Base-by-base conservation (phyloP, 2,888 invertebrate genomes). In the Drepanosiphum platanoidis region DNA sequence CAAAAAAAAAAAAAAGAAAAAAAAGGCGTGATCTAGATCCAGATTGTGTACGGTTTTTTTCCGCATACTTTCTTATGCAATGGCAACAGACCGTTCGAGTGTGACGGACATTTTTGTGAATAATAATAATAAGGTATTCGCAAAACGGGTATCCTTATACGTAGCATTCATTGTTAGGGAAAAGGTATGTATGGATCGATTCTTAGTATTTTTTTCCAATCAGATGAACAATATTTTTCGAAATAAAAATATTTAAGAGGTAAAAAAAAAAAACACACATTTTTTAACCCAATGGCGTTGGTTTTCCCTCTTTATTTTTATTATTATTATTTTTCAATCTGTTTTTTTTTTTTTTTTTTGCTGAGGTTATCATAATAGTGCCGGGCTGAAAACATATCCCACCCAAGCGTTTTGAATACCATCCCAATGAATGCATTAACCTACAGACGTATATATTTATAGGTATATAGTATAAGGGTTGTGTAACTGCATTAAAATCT, bases 21-120 rank as follows among this genome's bases (percentile, higher is more conserved):
- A 75, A 83, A 83, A 84, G 84, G 84, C 84, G 84, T 84, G 84
- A 84, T 84, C 84, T 84, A 84, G 84, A 84, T 84, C 52, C 75
- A 68, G 68, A 77, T 77, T 75, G 75, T 68, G 66, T 52, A 68
- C 52, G 75, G 18, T 68, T 39, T 32, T 74, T 83, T 66, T 75
- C 22, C 36, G 18, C 9, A 30, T 36, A 52, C 66, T 68, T 83
- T 84, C 75, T 84, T 84, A 74, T 68, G 74, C 74, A 75, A 75
- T 39, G 22, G 75, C 75, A 68, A 66, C 72, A 64, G 84, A 75
- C 84, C 84, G 84, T 84, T 84, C 84, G 66, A 84, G 84, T 84
- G 84, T 84, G 84, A 84, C 84, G 84, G 84, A 84, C 84, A 84
- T 84, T 84, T 84, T 84, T 39, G 75, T 68, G 84, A 84, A 84